These are phyloP conservation scores for Lemur catta DNA, from an alignment of 2,797 vertebrate species.

Conservation along the genomic window DNA sequence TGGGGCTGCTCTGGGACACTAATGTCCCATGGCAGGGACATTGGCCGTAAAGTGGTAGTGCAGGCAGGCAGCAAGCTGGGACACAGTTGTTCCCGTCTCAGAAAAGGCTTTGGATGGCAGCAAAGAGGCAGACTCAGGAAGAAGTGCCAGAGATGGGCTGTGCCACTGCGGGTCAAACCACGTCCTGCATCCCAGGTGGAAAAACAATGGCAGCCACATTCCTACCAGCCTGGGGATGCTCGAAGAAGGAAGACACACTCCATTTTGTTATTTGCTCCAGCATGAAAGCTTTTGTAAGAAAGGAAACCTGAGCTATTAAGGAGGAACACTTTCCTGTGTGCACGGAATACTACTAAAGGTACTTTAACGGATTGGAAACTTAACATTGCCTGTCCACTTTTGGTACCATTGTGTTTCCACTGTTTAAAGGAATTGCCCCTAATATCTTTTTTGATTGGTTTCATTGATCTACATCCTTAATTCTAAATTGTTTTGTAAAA, in stretches of 20 bases:
- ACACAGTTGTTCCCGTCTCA: neutral
- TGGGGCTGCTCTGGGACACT: neutral
- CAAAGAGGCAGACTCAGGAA: neutral
- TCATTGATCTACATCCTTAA: neutral
- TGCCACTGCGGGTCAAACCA: neutral
- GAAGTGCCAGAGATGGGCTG: neutral
- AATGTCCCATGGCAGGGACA: neutral
- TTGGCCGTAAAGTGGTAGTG: neutral
- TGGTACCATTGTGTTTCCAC: neutral
- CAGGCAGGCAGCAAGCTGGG: neutral
- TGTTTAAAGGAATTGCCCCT: neutral
- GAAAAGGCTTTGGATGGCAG: neutral
- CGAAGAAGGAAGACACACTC: neutral
- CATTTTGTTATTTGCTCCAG: neutral
- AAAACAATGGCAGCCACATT: neutral
- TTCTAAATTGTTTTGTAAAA: conserved; percentile 9
- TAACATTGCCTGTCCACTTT: neutral
- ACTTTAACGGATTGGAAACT: neutral
- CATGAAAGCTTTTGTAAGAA: neutral
- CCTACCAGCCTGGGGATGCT: neutral
- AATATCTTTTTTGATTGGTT: neutral
- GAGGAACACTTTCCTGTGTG: neutral
- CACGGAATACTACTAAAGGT: neutral
- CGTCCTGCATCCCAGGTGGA: rapidly evolving
- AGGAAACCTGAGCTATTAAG: neutral